Evolutionary conservation across 2,888 invertebrate genomes (phyloP).

Genomic region (Anthrax anthrax): DNA sequence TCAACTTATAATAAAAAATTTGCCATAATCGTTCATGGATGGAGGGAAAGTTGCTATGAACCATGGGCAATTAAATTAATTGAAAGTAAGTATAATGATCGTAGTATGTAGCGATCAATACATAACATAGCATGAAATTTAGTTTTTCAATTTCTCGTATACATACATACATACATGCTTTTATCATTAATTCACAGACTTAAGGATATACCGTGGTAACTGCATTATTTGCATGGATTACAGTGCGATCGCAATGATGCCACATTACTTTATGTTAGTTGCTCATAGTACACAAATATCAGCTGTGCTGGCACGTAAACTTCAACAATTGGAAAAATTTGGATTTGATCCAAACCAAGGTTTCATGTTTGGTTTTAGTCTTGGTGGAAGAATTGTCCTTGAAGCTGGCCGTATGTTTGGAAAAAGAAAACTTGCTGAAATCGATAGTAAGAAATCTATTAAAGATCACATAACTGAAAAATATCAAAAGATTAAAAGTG

Average conservation of each 20-base stretch:
- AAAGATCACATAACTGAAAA: not conserved
- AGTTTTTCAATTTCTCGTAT: not conserved
- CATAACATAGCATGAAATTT: not conserved
- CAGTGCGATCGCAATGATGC: slow-evolving; percentile 11
- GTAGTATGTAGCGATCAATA: no score
- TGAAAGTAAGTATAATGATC: no score
- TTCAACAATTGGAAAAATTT: slow-evolving; percentile 12
- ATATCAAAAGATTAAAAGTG: not conserved
- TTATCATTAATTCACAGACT: slow-evolving; percentile 9
- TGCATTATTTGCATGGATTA: slow-evolving; percentile 20
- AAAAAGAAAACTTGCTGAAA: slow-evolving; percentile 13
- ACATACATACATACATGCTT: no score
- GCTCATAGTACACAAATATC: slow-evolving; percentile 13
- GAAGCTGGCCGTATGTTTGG: slow-evolving; percentile 16
- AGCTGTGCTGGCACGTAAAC: slow-evolving; percentile 12
- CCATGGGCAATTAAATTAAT: slow-evolving; percentile 15
- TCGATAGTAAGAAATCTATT: slow-evolving; percentile 14
- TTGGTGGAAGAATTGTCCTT: slow-evolving; percentile 17
- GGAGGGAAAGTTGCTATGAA: slow-evolving; percentile 16
- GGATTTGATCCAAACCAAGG: slow-evolving; percentile 15
- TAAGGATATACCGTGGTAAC: slow-evolving; percentile 14
- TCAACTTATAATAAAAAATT: slow-evolving; percentile 10
- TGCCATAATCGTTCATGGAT: slow-evolving; percentile 19
- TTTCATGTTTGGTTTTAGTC: slow-evolving; percentile 18
- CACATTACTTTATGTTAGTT: slow-evolving; percentile 15